A percentile compares a stretch with the other conserved stretches of the same genome.
Conservation (phyloP, 2,797 vertebrate genomes). For the Ibycter americanus region DNA sequence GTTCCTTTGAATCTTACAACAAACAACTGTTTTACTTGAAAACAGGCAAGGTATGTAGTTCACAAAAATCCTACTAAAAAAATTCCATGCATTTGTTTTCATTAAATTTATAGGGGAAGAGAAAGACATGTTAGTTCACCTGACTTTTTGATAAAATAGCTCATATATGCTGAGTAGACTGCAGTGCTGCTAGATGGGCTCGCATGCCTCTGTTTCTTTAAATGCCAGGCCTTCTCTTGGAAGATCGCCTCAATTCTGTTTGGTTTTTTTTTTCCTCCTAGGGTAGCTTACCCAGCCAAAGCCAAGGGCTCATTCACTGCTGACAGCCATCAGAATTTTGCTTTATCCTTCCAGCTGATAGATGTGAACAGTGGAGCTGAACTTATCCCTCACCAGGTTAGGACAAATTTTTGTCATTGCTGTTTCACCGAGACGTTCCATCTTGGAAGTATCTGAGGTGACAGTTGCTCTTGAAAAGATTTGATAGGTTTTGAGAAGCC, state of each 20-base stretch:
- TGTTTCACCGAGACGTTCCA: neutral
- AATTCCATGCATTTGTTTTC: neutral
- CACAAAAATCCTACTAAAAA: neutral
- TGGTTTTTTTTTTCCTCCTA: slow-evolving; percentile 29
- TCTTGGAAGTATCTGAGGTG: neutral
- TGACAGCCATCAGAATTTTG: slow-evolving; percentile 98
- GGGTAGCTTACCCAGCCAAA: slow-evolving; percentile 93
- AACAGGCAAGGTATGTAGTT: neutral
- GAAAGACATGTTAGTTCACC: neutral
- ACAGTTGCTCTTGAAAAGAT: neutral
- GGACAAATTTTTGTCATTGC: neutral
- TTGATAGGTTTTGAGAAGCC: neutral
- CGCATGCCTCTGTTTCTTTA: neutral
- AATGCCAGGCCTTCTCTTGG: neutral
- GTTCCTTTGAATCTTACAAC: neutral
- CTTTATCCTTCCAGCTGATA: slow-evolving; percentile 93
- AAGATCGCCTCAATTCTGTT: neutral
- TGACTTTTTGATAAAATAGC: neutral
- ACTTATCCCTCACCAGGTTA: slow-evolving; percentile 96
- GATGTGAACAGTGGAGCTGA: slow-evolving; percentile 92
- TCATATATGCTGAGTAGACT: neutral
- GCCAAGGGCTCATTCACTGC: slow-evolving; percentile 90
- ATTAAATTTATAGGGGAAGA: neutral
- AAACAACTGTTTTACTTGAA: neutral
- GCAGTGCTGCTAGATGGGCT: neutral